Percentiles rank a stretch among this genome's conserved stretches.
phyloP scores from a whole-genome alignment of 2,888 invertebrate species.

The Leptarthrus brevirostris region DNA sequence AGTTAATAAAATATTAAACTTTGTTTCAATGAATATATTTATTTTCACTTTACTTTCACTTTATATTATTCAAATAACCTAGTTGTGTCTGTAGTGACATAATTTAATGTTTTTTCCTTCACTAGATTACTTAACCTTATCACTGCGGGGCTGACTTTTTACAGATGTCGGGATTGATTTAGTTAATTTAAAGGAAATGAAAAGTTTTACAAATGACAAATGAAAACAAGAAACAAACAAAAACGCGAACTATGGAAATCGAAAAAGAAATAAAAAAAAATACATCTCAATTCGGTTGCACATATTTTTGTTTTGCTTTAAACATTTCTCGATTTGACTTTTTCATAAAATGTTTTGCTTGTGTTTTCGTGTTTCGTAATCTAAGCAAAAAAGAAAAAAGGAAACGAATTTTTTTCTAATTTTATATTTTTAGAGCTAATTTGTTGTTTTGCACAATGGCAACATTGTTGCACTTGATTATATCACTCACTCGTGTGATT shows the following conservation, averaged over 20 bases:
- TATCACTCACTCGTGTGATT: conserved; percentile 49
- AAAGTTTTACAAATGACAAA: too few species aligned
- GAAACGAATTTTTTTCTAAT: conserved; percentile 28
- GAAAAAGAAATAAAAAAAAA: not conserved
- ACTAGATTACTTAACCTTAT: conserved; percentile 33
- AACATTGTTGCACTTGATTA: conserved; percentile 50
- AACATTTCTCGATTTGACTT: not conserved
- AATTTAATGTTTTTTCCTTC: conserved; percentile 32
- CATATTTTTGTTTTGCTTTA: not conserved
- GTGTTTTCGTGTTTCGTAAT: not conserved
- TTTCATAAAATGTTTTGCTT: conserved; percentile 1
- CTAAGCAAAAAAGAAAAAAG: conserved; percentile 35
- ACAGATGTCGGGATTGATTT: conserved; percentile 31
- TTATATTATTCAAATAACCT: conserved; percentile 43
- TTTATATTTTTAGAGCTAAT: conserved; percentile 29
- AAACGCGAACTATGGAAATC: conserved; percentile 6
- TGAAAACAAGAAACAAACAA: conserved; percentile 30
- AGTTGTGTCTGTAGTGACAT: conserved; percentile 42
- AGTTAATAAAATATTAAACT: conserved; percentile 48
- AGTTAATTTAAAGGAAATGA: conserved; percentile 28
- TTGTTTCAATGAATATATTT: conserved; percentile 42
- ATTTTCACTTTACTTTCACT: conserved; percentile 40
- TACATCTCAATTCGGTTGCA: conserved; percentile 14
- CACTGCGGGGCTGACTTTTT: conserved; percentile 14
- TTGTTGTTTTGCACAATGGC: conserved; percentile 50